Conservation (phyloP, 2,888 invertebrate species). For the Meloe dianella region DNA sequence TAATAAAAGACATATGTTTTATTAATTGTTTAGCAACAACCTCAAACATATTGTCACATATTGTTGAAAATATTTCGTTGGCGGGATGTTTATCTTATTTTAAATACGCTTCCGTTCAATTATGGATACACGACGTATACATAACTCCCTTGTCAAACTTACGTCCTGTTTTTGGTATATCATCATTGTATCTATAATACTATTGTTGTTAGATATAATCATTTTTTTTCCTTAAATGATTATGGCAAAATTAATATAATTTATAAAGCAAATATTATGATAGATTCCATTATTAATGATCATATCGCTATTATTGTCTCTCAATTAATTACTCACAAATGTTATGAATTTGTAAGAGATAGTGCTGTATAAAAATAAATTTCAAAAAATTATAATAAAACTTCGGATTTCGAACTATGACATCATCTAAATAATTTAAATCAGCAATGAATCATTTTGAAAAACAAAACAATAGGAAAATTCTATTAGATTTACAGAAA, state of each 20-base stretch:
- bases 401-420: background rate
- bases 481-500: too few species aligned
- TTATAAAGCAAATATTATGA: constrained; percentile 39
- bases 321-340: constrained; percentile 37
- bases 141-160: constrained; percentile 22
- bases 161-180: constrained; percentile 23
- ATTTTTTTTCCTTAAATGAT: constrained; percentile 4
- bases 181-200: constrained; percentile 14
- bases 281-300: constrained; percentile 39
- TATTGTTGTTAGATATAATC: background rate
- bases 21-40: constrained; percentile 5
- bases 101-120: constrained; percentile 26
- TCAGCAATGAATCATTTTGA: constrained; percentile 9
- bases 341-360: constrained; percentile 34
- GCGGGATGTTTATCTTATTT: constrained; percentile 28
- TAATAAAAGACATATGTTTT: background rate
- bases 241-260: constrained; percentile 35
- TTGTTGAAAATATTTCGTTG: constrained; percentile 13
- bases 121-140: constrained; percentile 25
- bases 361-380: constrained; percentile 34
- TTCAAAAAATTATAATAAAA: background rate
- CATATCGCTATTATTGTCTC: constrained; percentile 37
- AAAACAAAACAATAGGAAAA: too few species aligned
- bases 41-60: background rate
- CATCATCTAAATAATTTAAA: constrained; percentile 13